Base-by-base conservation (phyloP, 1,140 invertebrate genomes). In the Neelides sp. region DNA sequence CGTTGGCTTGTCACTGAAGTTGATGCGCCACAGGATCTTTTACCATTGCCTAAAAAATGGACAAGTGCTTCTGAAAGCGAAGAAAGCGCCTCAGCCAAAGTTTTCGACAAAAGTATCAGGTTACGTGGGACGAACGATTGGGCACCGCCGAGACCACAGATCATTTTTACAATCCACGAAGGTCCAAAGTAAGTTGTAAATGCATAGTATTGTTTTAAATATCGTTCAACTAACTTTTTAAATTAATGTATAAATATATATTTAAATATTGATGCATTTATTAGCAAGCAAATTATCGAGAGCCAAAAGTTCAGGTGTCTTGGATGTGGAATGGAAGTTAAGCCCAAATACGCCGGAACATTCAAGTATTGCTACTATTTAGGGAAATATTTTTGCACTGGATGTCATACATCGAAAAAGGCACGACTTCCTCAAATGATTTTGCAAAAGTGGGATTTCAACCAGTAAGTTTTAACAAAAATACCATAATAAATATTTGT, bases 321-420 rank as follows among this genome's bases (percentile, higher is more conserved):
- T 43, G 86, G 87, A 10, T 91, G 87, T 71, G 84, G 87, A 0
- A 82, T 82, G 70, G 78, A 77, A 60, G 81, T 89, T 8, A 77
- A 80, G 2, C 66, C 72, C 52, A 76, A 78, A 48, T 84, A 83
- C 62, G 74, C 80, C 8, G 75, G 77, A 20, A 74, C 77, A 58
- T 82, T 80, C 66, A 73, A 83, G 7, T 87, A 85, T 62, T 92
- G 88, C 66, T 76, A 85, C 62, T 92, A 92, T 65, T 69, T 89
- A 39, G 85, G 85, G 13, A 78, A 85, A 61, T 88, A 85, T 68
- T 87, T 91, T 66, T 92, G 88, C 65, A 86, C 85, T 4, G 84
- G 83, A 26, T 92, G 88, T 65, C 87, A 91, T 67, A 79, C 74
- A 8, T 83, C 85, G 64, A 76, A 85, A 59, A 69, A 78, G 41